These are phyloP conservation scores for Tethya wilhelma DNA, from an alignment of 37 sponge, comb jelly and placozoan genomes.

Conservation along the genomic window DNA sequence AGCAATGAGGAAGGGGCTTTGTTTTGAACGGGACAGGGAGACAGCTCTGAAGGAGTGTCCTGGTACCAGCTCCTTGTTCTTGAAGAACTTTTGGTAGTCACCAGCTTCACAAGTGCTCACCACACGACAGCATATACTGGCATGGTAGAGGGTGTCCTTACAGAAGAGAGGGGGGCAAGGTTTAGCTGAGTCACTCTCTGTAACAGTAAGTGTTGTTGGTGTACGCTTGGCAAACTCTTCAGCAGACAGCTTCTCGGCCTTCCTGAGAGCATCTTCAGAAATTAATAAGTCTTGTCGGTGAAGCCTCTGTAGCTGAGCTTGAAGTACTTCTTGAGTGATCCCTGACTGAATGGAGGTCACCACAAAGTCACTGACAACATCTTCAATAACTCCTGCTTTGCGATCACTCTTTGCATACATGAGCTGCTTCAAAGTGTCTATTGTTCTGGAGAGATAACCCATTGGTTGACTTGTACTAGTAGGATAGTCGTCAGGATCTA, in stretches of 20 bases:
- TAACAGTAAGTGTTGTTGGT: background rate
- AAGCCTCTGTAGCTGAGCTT: too few species aligned
- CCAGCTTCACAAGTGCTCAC: conserved; percentile 17
- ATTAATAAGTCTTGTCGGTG: too few species aligned
- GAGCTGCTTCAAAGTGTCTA: too few species aligned
- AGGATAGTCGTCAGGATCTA: too few species aligned
- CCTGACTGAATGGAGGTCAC: too few species aligned
- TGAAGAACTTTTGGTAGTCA: conserved; percentile 7
- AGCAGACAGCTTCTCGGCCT: background rate
- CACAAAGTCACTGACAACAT: too few species aligned
- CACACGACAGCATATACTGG: conserved; percentile 4
- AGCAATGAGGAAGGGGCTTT: conserved; percentile 17
- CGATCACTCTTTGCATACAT: too few species aligned
- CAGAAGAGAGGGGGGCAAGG: background rate
- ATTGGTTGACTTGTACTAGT: too few species aligned
- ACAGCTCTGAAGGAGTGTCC: conserved; percentile 9
- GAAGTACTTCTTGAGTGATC: too few species aligned
- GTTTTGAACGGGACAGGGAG: conserved; percentile 12
- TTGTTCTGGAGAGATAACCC: too few species aligned
- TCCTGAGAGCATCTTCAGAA: background rate
- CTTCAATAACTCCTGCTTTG: too few species aligned
- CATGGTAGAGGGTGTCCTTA: conserved; percentile 29
- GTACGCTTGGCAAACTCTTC: background rate
- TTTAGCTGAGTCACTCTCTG: background rate
- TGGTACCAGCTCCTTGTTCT: conserved; percentile 10